Conservation (phyloP, 2,888 invertebrate species). For the Phengaris arion region DNA sequence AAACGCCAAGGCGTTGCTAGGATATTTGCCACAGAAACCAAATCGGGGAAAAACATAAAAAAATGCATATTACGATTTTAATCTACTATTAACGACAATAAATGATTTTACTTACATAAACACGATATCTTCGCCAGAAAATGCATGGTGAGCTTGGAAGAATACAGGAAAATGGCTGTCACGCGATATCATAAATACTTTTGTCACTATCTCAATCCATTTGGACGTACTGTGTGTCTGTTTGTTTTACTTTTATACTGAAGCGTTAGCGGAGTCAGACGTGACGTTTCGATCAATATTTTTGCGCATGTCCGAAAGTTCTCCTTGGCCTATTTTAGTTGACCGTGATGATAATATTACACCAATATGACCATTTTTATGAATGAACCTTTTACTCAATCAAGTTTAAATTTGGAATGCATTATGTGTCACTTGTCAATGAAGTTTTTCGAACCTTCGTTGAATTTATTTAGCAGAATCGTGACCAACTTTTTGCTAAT, state of each 20-base stretch:
- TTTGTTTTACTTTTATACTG: constrained; percentile 64
- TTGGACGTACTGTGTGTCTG: constrained; percentile 50
- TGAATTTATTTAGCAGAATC: not conserved
- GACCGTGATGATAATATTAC: constrained; percentile 56
- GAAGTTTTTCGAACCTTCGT: not conserved
- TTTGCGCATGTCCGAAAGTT: constrained; percentile 64
- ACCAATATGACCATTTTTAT: constrained; percentile 60
- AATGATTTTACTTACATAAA: constrained; percentile 62
- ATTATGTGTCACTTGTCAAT: not conserved
- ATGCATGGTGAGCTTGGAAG: constrained; percentile 39
- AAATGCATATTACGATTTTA: not conserved
- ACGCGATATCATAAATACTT: constrained; percentile 1
- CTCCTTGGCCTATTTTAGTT: constrained; percentile 66
- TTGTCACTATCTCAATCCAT: constrained; percentile 47
- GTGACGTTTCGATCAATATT: constrained; percentile 77
- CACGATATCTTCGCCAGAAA: constrained; percentile 56
- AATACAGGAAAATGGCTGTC: constrained; percentile 39
- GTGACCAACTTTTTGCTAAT: not conserved
- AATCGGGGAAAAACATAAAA: not conserved
- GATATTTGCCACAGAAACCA: not conserved
- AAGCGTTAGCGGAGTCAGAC: constrained; percentile 58
- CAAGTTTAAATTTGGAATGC: constrained; percentile 61
- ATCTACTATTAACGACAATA: not conserved
- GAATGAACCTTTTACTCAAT: constrained; percentile 68
- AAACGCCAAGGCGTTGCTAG: constrained; percentile 10